Evolutionary conservation across 64 coral and sea anemone genomes (phyloP).

Genomic region (Porites australiensis): DNA sequence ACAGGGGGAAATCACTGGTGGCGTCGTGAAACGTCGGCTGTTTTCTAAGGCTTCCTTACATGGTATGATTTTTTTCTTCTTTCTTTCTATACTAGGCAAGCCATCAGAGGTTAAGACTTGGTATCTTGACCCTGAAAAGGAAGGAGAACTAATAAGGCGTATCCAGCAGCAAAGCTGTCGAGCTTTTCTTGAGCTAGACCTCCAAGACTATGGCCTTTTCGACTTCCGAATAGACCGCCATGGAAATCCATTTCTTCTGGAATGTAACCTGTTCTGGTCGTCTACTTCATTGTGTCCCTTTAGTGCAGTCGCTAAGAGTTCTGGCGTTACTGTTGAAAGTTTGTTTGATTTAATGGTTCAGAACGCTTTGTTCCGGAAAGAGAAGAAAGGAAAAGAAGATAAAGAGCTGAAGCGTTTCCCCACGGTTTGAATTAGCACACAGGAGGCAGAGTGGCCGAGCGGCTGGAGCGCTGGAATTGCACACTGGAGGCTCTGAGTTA

Average conservation of each 20-base stretch:
- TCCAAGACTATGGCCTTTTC: conserved; percentile 18
- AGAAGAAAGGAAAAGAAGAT: too few species aligned
- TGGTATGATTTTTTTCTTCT: not conserved
- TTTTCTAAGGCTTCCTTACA: not conserved
- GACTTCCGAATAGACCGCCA: conserved; percentile 30
- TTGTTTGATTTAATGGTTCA: too few species aligned
- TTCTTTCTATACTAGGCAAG: not conserved
- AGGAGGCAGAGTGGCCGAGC: too few species aligned
- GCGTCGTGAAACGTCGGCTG: too few species aligned
- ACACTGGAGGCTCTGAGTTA: too few species aligned
- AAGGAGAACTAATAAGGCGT: not conserved
- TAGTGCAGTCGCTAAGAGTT: not conserved
- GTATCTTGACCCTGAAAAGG: conserved; percentile 12
- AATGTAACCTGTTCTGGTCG: conserved; percentile 44
- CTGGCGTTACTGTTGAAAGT: too few species aligned
- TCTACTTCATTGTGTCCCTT: conserved; percentile 1
- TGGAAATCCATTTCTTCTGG: not conserved
- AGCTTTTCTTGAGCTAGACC: not conserved
- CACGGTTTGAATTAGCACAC: too few species aligned
- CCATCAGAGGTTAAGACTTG: not conserved
- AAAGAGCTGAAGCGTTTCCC: too few species aligned
- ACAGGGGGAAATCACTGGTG: too few species aligned
- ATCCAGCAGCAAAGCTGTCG: not conserved
- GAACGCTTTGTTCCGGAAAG: too few species aligned
- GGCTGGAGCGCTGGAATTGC: too few species aligned